Conservation (phyloP, 2,797 vertebrate genomes). For the Phaenicophaeus curvirostris region DNA sequence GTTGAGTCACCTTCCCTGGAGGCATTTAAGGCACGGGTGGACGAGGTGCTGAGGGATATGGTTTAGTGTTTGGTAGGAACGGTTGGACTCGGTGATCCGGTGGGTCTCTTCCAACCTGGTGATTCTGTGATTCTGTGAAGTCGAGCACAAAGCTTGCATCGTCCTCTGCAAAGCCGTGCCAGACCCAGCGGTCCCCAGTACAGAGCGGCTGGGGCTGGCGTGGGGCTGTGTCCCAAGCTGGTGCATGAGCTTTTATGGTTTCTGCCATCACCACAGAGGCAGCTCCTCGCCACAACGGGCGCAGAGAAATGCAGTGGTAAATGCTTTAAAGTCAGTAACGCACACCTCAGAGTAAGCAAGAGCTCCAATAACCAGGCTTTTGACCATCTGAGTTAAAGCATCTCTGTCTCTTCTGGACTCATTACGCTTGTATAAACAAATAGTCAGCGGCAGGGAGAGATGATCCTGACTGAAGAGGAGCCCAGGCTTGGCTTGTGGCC, state of each 20-base stretch:
- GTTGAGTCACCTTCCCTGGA: too few relatives aligned
- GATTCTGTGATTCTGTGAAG: too few relatives aligned
- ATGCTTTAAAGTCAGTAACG: rapidly evolving
- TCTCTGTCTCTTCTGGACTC: not conserved
- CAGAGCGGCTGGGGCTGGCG: rapidly evolving
- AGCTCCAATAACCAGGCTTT: not conserved
- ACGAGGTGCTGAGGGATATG: too few relatives aligned
- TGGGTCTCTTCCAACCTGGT: too few relatives aligned
- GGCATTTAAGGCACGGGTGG: too few relatives aligned
- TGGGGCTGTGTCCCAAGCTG: not conserved
- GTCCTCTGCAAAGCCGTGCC: rapidly evolving
- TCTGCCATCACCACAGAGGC: rapidly evolving
- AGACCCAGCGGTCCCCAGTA: rapidly evolving
- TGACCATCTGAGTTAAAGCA: not conserved
- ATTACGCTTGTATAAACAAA: not conserved
- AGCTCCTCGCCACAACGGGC: not conserved
- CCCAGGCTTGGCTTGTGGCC: not conserved
- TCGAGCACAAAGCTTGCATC: not conserved
- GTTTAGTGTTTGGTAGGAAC: too few relatives aligned
- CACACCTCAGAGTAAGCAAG: not conserved
- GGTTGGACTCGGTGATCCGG: too few relatives aligned
- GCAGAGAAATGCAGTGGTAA: not conserved
- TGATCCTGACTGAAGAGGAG: not conserved
- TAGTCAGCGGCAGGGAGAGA: not conserved
- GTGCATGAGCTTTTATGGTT: rapidly evolving